Evolutionary conservation across 2,113 vertebrate species (phyloP).

Genomic region (Amphiprion ocellaris): DNA sequence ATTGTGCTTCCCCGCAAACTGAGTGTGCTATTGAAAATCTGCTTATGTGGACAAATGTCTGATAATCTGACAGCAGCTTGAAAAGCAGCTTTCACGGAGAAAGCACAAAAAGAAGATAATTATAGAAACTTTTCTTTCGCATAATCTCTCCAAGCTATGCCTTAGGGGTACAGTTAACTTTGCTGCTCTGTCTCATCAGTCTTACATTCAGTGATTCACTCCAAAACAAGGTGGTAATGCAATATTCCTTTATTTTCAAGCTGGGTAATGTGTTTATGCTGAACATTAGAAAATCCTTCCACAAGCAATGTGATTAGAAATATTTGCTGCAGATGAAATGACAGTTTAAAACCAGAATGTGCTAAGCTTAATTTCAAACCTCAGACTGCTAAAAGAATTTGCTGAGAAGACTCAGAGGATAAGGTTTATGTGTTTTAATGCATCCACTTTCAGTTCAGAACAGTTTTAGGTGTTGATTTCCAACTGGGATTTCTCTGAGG

Average conservation of each 20-base stretch:
- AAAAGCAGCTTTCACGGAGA: constrained; percentile 32
- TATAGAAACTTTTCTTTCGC: constrained; percentile 25
- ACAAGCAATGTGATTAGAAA: neutral
- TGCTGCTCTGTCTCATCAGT: constrained; percentile 19
- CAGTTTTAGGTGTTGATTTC: neutral
- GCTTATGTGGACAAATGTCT: constrained; percentile 55
- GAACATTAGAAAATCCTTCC: neutral
- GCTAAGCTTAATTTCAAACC: neutral
- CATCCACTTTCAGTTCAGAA: neutral
- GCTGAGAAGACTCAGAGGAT: neutral
- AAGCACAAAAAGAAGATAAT: constrained; percentile 15
- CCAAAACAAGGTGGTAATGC: neutral
- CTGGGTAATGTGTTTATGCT: neutral
- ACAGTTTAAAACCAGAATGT: neutral
- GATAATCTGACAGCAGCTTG: constrained; percentile 47
- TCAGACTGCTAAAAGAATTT: too few species aligned
- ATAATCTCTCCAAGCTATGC: constrained; percentile 15
- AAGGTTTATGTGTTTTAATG: neutral
- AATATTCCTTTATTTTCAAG: neutral
- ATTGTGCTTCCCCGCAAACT: constrained; percentile 44
- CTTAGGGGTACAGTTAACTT: constrained; percentile 9
- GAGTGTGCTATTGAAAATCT: constrained; percentile 53
- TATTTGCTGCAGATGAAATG: neutral
- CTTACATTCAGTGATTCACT: neutral
- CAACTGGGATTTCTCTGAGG: neutral